A percentile compares a stretch with the other conserved stretches of the same genome.
Conservation (phyloP, 1,140 invertebrate species). For the Drosophila ogumai region DNA sequence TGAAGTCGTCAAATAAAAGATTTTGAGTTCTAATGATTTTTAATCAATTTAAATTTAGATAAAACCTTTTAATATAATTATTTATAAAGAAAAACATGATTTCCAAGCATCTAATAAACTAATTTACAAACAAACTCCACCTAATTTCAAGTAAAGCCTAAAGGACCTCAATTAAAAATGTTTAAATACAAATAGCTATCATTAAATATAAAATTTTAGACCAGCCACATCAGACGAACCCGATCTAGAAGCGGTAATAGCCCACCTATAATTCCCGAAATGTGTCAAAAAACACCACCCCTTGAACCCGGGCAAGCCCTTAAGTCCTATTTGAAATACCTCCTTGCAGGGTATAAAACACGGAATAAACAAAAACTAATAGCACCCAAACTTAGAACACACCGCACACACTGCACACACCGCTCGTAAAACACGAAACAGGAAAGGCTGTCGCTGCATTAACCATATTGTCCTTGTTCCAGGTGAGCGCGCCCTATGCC, state of each 20-base stretch:
- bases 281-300: conserved; percentile 28
- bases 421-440: conserved; percentile 61
- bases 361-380: conserved; percentile 74
- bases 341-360: conserved; percentile 35
- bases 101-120: neutral
- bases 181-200: neutral
- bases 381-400: conserved; percentile 49
- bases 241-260: conserved; percentile 6
- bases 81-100: too few relatives aligned
- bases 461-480: conserved; percentile 81
- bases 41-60: neutral
- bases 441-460: conserved; percentile 73
- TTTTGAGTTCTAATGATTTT: neutral
- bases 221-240: neutral
- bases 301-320: conserved; percentile 9
- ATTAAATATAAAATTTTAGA: neutral
- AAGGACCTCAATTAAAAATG: neutral
- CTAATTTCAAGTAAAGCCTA: neutral
- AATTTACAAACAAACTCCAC: too few relatives aligned
- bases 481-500: conserved; percentile 70
- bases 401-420: conserved; percentile 16
- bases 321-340: conserved; percentile 27
- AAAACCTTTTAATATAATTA: neutral
- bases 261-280: conserved; percentile 1
- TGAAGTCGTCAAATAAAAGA: neutral